Base-by-base conservation (phyloP, 2,797 vertebrate species). In the Apodemus agrarius region DNA sequence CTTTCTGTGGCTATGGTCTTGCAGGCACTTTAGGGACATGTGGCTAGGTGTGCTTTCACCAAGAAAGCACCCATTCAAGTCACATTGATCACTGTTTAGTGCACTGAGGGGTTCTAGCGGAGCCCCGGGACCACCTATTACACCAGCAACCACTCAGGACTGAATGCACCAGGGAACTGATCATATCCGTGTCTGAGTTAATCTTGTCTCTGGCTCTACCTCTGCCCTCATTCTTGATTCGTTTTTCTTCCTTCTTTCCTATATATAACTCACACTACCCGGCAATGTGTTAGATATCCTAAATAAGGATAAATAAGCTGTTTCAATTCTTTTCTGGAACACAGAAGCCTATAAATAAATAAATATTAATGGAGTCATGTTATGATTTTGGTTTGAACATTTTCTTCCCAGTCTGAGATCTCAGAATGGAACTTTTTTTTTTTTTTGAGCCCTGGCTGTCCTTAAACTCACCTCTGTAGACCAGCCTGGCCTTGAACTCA, bases 311-410 rank as follows among this genome's bases (percentile, higher is more conserved):
- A 74, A 22, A 40, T 19, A 89, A 89, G 5, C 43, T 52, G 34
- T 52, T 19, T 93, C 91, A 82, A 92, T 80, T 92, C 21, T 92
- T 90, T 94, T 91, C 34, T 87, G 52, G 69, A 94, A 75, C 14
- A 72, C 29, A 82, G 46, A 26, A 88, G n/a, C 19, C 37, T 84
- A 82, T 94, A 91, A 91, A 86, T 72, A 97, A 94, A 86, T 95
- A 90, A 91, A 46, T 43, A 59, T 40, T 75, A 75, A 85, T 40
- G 49, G 94, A 59, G 19, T 31, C 19, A 65, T 59, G 49, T 90
- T 89, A 95, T 93, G 59, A 72, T 59, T 93, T 92, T 52, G 67
- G 80, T 83, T 75, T 82, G 90, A 79, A 43, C 40, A 21, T 78
- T 88, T 67, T 4, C 19, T 46, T 37, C 34, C 10, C 26, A 75